phyloP scores from a whole-genome alignment of 2,797 vertebrate species.

The Sebastes steindachneri region DNA sequence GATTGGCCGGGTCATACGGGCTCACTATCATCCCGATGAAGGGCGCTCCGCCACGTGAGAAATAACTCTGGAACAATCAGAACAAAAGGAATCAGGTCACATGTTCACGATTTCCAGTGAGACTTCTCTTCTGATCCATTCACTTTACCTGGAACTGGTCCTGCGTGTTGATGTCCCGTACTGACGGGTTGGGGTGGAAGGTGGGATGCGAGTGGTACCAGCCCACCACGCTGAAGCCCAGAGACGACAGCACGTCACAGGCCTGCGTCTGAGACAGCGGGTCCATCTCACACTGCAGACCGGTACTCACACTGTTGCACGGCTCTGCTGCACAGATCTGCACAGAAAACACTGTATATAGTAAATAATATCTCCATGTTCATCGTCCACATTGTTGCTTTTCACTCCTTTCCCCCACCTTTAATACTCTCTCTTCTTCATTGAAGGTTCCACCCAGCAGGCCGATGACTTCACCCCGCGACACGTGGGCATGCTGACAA shows the following conservation, averaged over 20 bases:
- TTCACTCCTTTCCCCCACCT: constrained; percentile 79
- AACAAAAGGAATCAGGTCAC: neutral
- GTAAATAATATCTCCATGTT: neutral
- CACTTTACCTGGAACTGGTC: constrained; percentile 94
- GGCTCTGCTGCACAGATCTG: constrained; percentile 94
- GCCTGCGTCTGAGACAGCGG: constrained; percentile 96
- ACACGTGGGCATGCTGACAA: constrained; percentile 93
- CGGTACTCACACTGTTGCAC: constrained; percentile 95
- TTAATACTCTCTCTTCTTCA: constrained; percentile 86
- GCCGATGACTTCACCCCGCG: constrained; percentile 95
- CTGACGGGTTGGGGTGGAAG: constrained; percentile 96
- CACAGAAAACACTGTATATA: neutral
- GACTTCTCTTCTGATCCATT: neutral
- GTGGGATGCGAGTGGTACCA: constrained; percentile 99
- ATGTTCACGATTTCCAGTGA: neutral
- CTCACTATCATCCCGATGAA: constrained; percentile 99
- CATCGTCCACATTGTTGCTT: neutral
- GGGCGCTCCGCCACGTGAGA: constrained; percentile 95
- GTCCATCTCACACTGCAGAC: constrained; percentile 98
- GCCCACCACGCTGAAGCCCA: constrained; percentile 91
- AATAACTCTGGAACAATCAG: constrained; percentile 88
- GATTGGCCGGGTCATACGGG: constrained; percentile 93
- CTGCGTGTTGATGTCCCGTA: constrained; percentile 96
- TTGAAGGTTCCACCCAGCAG: constrained; percentile 92
- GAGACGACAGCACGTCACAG: constrained; percentile 87